A percentile compares a stretch with the other conserved stretches of the same genome.
Evolutionary conservation across 2,797 vertebrate species (phyloP).

Genomic region (Acanthornis magna): DNA sequence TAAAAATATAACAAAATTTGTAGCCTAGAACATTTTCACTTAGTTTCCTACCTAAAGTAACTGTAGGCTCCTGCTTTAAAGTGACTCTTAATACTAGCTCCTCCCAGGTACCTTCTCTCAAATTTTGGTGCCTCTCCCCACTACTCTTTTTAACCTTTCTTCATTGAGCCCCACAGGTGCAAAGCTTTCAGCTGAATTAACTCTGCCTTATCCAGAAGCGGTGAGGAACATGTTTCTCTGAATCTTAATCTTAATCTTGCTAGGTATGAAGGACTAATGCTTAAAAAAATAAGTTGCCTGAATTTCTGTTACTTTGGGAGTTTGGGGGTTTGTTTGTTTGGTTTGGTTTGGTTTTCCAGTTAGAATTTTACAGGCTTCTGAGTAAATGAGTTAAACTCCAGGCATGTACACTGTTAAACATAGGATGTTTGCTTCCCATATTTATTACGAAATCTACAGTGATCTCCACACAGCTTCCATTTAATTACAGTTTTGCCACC

Average conservation of each 20-base stretch:
- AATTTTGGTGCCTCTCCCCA: neutral
- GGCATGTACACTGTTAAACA: neutral
- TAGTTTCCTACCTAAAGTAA: neutral
- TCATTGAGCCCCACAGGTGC: neutral
- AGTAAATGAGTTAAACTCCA: neutral
- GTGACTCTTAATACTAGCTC: neutral
- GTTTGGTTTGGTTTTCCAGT: neutral
- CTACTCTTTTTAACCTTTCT: neutral
- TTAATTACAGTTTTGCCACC: constrained; percentile 13
- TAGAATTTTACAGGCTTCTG: neutral
- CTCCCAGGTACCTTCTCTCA: neutral
- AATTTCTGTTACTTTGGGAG: neutral
- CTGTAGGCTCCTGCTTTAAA: neutral
- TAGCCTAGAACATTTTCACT: neutral
- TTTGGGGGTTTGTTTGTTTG: neutral
- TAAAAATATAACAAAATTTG: neutral
- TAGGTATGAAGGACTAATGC: neutral
- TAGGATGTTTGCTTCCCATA: neutral
- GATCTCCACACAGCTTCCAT: neutral
- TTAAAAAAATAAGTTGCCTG: neutral
- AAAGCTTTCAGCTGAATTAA: neutral
- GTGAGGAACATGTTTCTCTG: neutral
- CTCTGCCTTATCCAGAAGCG: neutral
- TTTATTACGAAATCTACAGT: neutral
- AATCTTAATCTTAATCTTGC: neutral